These are phyloP conservation scores for Hiodon alosoides DNA, from an alignment of 2,113 vertebrate genomes.

Conservation along the genomic window DNA sequence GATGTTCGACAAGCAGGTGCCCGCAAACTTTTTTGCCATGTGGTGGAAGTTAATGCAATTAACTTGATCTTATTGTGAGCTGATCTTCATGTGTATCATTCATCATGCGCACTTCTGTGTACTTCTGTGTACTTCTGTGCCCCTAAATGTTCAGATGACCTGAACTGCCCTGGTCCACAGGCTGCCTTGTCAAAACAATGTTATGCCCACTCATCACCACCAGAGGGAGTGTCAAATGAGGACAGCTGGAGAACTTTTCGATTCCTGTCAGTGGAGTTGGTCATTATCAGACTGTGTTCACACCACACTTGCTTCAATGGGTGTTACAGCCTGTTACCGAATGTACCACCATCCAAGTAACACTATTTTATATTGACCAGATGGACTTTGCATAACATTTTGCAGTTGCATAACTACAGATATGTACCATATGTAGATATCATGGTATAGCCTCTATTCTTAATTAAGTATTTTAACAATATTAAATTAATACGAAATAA, in stretches of 20 bases:
- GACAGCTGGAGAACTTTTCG: not conserved
- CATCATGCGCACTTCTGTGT: too few relatives aligned
- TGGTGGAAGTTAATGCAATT: too few relatives aligned
- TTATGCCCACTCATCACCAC: conserved; percentile 1
- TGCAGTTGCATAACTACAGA: too few relatives aligned
- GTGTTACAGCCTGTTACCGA: conserved; percentile 1
- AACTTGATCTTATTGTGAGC: too few relatives aligned
- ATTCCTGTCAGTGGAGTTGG: not conserved
- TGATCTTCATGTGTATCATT: too few relatives aligned
- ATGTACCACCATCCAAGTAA: not conserved
- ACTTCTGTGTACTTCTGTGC: too few relatives aligned
- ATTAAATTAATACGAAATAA: not conserved
- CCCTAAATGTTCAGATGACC: not conserved
- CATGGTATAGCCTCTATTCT: too few relatives aligned
- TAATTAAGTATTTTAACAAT: too few relatives aligned
- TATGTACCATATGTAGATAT: not conserved
- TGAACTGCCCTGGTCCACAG: not conserved
- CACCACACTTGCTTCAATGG: not conserved
- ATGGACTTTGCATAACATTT: not conserved
- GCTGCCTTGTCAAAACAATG: not conserved
- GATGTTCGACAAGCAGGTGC: too few relatives aligned
- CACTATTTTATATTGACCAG: conserved; percentile 7
- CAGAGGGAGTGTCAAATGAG: conserved; percentile 15
- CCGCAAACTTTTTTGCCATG: too few relatives aligned
- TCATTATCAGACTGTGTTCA: conserved; percentile 1